Conservation (phyloP, 2,888 invertebrate genomes). For the Tinea trinotella region DNA sequence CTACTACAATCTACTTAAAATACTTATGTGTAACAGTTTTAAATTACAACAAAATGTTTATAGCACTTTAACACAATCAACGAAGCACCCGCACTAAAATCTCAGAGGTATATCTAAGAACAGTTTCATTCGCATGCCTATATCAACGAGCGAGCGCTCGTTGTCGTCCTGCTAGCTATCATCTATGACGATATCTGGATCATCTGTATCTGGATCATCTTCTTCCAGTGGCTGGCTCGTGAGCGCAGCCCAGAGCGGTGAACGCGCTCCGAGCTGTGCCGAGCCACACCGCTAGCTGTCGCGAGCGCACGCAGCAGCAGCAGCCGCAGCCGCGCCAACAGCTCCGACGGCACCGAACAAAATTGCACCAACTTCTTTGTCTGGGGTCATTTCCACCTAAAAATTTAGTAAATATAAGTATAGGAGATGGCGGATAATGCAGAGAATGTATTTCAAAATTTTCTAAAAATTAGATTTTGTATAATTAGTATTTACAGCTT, state of each 20-base stretch:
- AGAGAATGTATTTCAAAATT: too few relatives aligned
- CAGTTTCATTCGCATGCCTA: slow-evolving; percentile 68
- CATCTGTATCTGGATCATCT: slow-evolving; percentile 43
- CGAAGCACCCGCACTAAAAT: slow-evolving; percentile 46
- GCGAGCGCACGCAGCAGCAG: slow-evolving; percentile 43
- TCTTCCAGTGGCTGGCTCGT: slow-evolving; percentile 76
- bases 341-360: slow-evolving; percentile 50
- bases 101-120: slow-evolving; percentile 74
- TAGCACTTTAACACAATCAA: too few relatives aligned
- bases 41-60: too few relatives aligned
- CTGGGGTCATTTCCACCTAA: slow-evolving; percentile 65
- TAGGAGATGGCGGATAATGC: too few relatives aligned
- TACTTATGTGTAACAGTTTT: too few relatives aligned
- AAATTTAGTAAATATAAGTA: neutral
- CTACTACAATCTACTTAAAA: too few relatives aligned
- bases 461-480: too few relatives aligned
- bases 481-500: too few relatives aligned
- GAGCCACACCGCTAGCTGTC: slow-evolving; percentile 74
- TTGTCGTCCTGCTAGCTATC: slow-evolving; percentile 73
- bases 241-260: slow-evolving; percentile 86
- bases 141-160: slow-evolving; percentile 66
- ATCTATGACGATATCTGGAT: slow-evolving; percentile 28
- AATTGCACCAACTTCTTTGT: slow-evolving; percentile 61
- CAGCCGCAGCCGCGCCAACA: slow-evolving; percentile 41
- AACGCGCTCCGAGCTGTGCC: slow-evolving; percentile 63